Conservation (phyloP, 2,797 vertebrate genomes). For the Sandelia bainsii region DNA sequence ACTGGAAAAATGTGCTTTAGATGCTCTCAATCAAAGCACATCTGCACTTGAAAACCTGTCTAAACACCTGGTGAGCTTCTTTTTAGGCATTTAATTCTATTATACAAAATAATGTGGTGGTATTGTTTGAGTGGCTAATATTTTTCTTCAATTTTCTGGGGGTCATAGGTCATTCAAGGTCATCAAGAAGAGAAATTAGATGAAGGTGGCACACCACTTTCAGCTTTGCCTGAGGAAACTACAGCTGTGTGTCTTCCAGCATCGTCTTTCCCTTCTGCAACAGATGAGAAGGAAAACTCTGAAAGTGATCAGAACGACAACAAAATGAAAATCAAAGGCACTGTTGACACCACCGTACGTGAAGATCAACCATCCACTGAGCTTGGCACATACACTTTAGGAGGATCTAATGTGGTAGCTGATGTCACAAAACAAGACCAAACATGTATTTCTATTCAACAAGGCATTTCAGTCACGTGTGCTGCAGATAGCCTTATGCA, state of each 20-base stretch:
- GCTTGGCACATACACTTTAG: neutral
- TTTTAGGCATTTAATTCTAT: neutral
- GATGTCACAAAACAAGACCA: neutral
- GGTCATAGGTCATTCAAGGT: slow-evolving; percentile 16
- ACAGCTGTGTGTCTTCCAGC: neutral
- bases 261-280: neutral
- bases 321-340: neutral
- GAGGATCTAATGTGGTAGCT: neutral
- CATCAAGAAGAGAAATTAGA: neutral
- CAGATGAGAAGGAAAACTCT: neutral
- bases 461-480: neutral
- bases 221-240: neutral
- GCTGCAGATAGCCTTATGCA: neutral
- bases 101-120: neutral
- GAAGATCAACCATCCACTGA: neutral
- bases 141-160: neutral
- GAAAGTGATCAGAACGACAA: slow-evolving; percentile 11
- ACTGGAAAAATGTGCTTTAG: slow-evolving; percentile 33
- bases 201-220: neutral
- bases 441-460: neutral
- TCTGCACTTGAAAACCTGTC: slow-evolving; percentile 10
- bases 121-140: neutral
- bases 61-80: slow-evolving; percentile 51
- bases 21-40: slow-evolving; percentile 33
- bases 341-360: neutral